Conservation (phyloP, 2,113 vertebrate species). For the Microtus montanus region DNA sequence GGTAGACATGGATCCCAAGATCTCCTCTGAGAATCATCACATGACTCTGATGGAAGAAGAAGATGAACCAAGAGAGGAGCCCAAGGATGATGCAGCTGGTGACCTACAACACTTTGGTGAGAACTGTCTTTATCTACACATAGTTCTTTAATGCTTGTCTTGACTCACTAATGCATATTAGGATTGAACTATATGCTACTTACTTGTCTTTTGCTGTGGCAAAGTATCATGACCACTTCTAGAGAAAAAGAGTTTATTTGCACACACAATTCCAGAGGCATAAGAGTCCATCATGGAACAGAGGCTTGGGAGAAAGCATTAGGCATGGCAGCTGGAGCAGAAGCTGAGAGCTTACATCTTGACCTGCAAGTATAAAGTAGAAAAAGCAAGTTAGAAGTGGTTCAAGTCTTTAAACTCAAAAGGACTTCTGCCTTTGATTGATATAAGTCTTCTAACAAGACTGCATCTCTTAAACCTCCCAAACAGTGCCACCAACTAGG, state of each 20-base stretch:
- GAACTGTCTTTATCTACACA: not conserved
- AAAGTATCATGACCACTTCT: not conserved
- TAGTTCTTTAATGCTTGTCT: not conserved
- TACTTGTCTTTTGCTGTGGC: not conserved
- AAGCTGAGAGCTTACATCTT: not conserved
- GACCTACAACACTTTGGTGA: conserved; percentile 7
- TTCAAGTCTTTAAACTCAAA: not conserved
- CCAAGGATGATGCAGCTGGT: not conserved
- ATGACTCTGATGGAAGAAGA: conserved; percentile 53
- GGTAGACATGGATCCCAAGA: not conserved
- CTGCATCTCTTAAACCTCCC: not conserved
- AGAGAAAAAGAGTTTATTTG: not conserved
- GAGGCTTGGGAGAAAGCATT: not conserved
- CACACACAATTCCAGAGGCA: not conserved
- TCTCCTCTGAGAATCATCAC: conserved; percentile 26
- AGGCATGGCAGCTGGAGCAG: not conserved
- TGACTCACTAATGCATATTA: not conserved
- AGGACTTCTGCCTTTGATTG: too few relatives aligned
- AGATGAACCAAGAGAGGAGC: not conserved
- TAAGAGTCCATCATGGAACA: not conserved
- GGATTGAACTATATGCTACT: not conserved
- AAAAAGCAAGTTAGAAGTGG: not conserved
- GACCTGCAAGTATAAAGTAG: not conserved
- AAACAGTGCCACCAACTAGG: not conserved
- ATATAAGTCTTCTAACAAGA: not conserved